These are phyloP conservation scores for Drosophila pandora DNA, from an alignment of 1,140 invertebrate genomes.

Conservation along the genomic window DNA sequence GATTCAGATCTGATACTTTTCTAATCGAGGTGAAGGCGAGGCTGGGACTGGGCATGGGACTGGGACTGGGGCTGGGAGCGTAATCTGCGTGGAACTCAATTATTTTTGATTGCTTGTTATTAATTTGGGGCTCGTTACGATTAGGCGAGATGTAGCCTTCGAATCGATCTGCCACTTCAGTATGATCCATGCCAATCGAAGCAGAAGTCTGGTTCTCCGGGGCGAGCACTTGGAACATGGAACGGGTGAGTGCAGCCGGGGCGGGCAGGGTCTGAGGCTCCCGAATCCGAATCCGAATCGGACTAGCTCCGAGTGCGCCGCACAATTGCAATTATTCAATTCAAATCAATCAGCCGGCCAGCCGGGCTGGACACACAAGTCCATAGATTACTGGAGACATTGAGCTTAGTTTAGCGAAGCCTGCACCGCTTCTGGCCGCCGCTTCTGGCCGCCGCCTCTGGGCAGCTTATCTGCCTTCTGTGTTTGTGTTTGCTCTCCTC, in stretches of 20 bases:
- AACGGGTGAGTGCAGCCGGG: neutral
- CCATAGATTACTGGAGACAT: conserved; percentile 55
- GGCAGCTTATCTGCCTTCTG: conserved; percentile 34
- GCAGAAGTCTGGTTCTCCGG: neutral
- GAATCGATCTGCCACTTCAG: conserved; percentile 7
- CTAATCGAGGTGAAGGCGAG: neutral
- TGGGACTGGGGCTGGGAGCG: too few species aligned
- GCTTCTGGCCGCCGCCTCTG: conserved; percentile 21
- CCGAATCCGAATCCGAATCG: too few species aligned
- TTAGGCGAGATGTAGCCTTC: conserved; percentile 19
- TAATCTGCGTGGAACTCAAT: conserved; percentile 4
- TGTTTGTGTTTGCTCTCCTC: conserved; percentile 13
- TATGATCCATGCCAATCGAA: neutral
- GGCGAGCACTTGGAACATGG: neutral
- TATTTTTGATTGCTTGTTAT: conserved; percentile 38
- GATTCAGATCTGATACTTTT: neutral
- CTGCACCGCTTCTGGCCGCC: conserved; percentile 70
- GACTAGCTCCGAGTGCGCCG: neutral
- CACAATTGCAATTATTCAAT: conserved; percentile 83
- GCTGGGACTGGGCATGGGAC: too few species aligned
- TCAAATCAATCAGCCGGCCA: conserved; percentile 79
- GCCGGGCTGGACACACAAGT: conserved; percentile 9
- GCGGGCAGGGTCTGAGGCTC: too few species aligned
- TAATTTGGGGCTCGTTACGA: conserved; percentile 42
- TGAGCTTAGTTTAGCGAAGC: conserved; percentile 73